Conservation (phyloP, 2,797 vertebrate species). For the Gadopsis bispinosus region DNA sequence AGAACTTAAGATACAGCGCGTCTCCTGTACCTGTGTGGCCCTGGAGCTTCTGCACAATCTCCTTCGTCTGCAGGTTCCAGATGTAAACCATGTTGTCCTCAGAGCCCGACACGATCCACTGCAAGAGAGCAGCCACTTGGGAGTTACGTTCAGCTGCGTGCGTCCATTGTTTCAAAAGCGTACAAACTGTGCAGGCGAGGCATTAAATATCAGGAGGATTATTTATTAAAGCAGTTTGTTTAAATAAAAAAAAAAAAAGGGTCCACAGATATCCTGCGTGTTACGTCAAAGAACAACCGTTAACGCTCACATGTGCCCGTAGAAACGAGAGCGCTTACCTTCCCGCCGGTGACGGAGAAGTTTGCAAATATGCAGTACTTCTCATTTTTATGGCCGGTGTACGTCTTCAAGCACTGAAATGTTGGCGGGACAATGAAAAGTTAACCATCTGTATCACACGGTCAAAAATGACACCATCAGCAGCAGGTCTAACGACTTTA, state of each 20-base stretch:
- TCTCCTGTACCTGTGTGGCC: constrained; percentile 93
- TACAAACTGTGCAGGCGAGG: background rate
- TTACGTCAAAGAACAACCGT: background rate
- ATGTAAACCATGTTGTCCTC: constrained; percentile 99
- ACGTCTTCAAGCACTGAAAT: constrained; percentile 96
- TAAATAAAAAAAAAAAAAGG: background rate
- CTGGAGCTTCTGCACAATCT: constrained; percentile 99
- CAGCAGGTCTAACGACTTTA: background rate
- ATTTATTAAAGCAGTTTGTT: background rate
- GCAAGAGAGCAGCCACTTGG: background rate
- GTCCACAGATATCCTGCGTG: background rate
- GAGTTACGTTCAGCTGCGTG: background rate
- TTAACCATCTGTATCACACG: background rate
- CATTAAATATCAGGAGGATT: background rate
- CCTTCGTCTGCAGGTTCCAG: constrained; percentile 99
- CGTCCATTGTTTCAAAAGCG: background rate
- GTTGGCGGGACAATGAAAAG: background rate
- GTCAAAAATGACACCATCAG: background rate
- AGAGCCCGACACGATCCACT: constrained; percentile 99
- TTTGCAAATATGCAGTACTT: constrained; percentile 99
- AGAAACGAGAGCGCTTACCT: constrained; percentile 82
- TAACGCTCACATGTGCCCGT: background rate
- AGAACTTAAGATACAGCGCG: background rate
- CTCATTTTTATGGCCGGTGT: constrained; percentile 99
- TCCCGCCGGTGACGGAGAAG: constrained; percentile 98